Evolutionary conservation across 2,888 invertebrate species (phyloP).

Genomic region (Phymatocera aterrima): DNA sequence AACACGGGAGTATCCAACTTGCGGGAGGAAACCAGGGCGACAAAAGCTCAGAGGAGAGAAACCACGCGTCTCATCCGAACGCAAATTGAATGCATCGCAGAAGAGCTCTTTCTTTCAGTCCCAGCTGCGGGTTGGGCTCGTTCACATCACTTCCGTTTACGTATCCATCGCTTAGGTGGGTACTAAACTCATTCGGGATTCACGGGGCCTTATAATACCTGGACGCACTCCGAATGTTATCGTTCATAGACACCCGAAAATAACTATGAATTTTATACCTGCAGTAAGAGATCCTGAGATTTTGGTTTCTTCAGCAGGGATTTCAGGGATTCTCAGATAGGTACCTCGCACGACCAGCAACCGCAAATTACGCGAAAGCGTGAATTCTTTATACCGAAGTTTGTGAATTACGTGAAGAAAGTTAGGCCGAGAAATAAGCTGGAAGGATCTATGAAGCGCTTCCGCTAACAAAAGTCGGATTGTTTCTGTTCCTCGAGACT

Average conservation of each 20-base stretch:
- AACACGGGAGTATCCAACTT: not conserved
- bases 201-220: too few species aligned
- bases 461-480: not conserved
- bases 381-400: too few species aligned
- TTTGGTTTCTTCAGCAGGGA: too few species aligned
- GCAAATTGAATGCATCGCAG: slow-evolving; percentile 1
- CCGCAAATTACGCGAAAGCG: too few species aligned
- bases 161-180: not conserved
- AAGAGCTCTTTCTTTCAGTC: not conserved
- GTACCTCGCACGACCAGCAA: too few species aligned
- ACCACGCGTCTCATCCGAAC: not conserved
- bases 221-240: too few species aligned
- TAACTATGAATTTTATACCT: too few species aligned
- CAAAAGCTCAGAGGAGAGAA: not conserved
- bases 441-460: not conserved
- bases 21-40: slow-evolving; percentile 11
- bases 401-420: too few species aligned
- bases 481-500: not conserved
- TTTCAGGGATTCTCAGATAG: too few species aligned
- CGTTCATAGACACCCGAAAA: too few species aligned
- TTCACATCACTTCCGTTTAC: not conserved
- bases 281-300: too few species aligned
- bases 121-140: not conserved
- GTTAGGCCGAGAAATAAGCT: too few species aligned
- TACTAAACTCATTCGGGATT: not conserved